Conservation (phyloP, 1,140 invertebrate genomes). For the Meloidogyne chitwoodi region DNA sequence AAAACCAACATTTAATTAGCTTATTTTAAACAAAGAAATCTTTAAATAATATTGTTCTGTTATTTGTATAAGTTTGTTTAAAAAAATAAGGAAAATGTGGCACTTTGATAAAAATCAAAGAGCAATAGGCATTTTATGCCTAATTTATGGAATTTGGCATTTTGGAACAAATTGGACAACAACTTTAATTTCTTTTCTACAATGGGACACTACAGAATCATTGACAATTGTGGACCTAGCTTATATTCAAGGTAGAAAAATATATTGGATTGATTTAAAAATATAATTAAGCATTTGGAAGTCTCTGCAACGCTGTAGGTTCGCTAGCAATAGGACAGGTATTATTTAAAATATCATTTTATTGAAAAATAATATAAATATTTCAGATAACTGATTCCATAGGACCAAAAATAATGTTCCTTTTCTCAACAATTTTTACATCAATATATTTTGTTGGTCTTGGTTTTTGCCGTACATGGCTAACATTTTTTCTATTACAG, state of each 20-base stretch:
- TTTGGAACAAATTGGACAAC: slow-evolving; percentile 60
- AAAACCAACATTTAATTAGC: neutral
- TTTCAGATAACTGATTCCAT: slow-evolving; percentile 50
- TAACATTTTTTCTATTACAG: slow-evolving; percentile 55
- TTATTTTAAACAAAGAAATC: too few relatives aligned
- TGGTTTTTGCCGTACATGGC: slow-evolving; percentile 48
- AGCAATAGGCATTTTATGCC: slow-evolving; percentile 48
- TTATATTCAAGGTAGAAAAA: slow-evolving; percentile 47
- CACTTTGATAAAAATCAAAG: slow-evolving; percentile 49
- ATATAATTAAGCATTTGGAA: slow-evolving; percentile 47
- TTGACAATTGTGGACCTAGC: slow-evolving; percentile 58
- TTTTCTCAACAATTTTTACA: slow-evolving; percentile 54
- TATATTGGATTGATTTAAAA: neutral
- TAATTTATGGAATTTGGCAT: slow-evolving; percentile 59
- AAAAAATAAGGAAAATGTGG: slow-evolving; percentile 6
- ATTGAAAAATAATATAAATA: neutral
- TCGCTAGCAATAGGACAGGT: slow-evolving; percentile 52
- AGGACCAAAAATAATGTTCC: slow-evolving; percentile 57
- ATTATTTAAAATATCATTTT: neutral
- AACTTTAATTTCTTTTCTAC: slow-evolving; percentile 56
- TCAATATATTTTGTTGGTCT: slow-evolving; percentile 55
- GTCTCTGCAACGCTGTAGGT: slow-evolving; percentile 54
- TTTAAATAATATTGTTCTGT: neutral
- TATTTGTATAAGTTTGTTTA: slow-evolving; percentile 6
- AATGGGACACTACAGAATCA: slow-evolving; percentile 57